These are phyloP conservation scores for Rallus limicola DNA, from an alignment of 2,113 vertebrate species.

Conservation along the genomic window DNA sequence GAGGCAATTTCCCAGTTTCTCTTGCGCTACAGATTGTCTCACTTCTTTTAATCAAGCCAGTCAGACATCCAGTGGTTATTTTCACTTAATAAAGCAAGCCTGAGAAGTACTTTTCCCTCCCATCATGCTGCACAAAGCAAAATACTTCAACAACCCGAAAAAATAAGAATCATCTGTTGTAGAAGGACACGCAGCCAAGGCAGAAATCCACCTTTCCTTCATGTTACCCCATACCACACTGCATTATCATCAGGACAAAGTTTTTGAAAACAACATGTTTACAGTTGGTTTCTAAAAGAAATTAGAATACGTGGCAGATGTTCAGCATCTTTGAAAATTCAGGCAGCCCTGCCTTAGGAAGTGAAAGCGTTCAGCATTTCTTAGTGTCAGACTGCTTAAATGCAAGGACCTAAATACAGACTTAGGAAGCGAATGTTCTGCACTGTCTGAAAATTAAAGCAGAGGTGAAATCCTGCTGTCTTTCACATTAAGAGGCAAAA, in stretches of 20 bases:
- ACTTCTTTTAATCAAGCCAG: constrained; percentile 9
- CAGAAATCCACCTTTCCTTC: constrained; percentile 45
- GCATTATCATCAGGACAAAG: background rate
- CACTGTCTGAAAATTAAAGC: background rate
- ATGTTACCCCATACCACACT: background rate
- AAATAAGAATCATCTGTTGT: background rate
- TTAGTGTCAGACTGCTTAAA: background rate
- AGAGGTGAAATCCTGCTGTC: background rate
- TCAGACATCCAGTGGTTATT: background rate
- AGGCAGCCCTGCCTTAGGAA: background rate
- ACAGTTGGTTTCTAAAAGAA: background rate
- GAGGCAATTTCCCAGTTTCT: background rate
- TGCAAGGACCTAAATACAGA: background rate
- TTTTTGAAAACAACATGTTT: background rate
- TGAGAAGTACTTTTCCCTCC: background rate
- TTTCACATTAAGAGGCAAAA: background rate
- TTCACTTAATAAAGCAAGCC: constrained; percentile 12
- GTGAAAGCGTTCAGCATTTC: background rate
- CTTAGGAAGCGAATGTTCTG: background rate
- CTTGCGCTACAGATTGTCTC: background rate
- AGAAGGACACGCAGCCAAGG: background rate
- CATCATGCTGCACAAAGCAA: background rate
- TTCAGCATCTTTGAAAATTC: background rate
- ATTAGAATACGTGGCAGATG: background rate
- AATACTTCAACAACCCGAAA: background rate